A percentile compares a stretch with the other conserved stretches of the same genome.
Conservation (phyloP, 2,113 vertebrate genomes). For the Abramis brama region DNA sequence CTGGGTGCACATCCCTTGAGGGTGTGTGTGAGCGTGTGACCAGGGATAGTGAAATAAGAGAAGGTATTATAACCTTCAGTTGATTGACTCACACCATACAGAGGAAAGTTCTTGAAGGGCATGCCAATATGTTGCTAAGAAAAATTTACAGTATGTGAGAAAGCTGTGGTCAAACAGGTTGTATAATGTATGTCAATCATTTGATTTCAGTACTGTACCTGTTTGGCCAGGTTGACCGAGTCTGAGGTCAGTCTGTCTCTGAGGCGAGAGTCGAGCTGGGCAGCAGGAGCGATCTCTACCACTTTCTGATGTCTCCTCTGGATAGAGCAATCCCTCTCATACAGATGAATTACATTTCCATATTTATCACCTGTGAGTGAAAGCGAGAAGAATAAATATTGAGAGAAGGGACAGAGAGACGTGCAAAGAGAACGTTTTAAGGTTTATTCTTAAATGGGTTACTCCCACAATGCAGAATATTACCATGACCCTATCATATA, state of each 20-base stretch:
- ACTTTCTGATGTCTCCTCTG: constrained; percentile 92
- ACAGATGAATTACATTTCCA: constrained; percentile 89
- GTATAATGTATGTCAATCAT: not conserved
- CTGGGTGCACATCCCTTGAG: not conserved
- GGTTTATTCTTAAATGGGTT: not conserved
- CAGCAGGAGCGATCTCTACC: constrained; percentile 79
- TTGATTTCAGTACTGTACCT: constrained; percentile 63
- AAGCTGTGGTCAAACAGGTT: not conserved
- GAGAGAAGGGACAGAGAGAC: not conserved
- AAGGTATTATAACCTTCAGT: constrained; percentile 12
- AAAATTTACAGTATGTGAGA: not conserved
- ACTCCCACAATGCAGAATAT: no score
- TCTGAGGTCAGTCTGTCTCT: constrained; percentile 75
- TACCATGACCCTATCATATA: not conserved
- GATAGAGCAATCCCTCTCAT: constrained; percentile 93
- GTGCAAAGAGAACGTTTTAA: not conserved
- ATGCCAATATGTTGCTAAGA: not conserved
- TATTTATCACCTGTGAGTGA: constrained; percentile 84
- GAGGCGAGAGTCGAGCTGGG: constrained; percentile 74
- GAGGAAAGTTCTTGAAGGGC: not conserved
- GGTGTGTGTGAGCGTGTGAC: not conserved
- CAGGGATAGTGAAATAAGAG: constrained; percentile 3
- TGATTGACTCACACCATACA: not conserved
- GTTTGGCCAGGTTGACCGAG: constrained; percentile 78
- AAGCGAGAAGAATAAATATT: not conserved